Conservation (phyloP, 2,888 invertebrate species). For the Mongoloraphidia duomilia region DNA sequence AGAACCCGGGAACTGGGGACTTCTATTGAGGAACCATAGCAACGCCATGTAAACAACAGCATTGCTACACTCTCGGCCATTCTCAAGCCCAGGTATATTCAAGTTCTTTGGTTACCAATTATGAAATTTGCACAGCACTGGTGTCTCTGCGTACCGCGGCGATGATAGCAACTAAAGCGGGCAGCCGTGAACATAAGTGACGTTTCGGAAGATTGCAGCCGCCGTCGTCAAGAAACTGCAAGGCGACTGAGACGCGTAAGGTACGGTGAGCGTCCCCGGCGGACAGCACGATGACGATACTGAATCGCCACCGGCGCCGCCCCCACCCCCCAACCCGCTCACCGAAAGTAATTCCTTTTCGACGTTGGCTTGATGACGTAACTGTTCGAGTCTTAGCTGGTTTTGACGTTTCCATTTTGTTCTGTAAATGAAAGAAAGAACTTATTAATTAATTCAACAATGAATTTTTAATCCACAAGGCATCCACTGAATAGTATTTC, state of each 20-base stretch:
- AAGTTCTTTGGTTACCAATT: too few relatives aligned
- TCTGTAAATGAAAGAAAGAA: conserved; percentile 30
- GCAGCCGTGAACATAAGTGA: conserved; percentile 58
- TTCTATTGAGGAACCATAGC: too few relatives aligned
- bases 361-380: conserved; percentile 68
- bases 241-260: conserved; percentile 28
- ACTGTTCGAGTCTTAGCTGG: conserved; percentile 69
- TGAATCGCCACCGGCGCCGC: conserved; percentile 14
- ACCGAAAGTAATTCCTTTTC: conserved; percentile 47
- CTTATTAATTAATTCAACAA: too few relatives aligned
- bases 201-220: conserved; percentile 58
- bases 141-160: too few relatives aligned
- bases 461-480: too few relatives aligned
- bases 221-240: conserved; percentile 55
- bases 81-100: too few relatives aligned
- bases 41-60: too few relatives aligned
- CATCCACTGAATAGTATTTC: too few relatives aligned
- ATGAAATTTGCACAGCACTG: too few relatives aligned
- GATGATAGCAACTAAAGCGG: conserved; percentile 28
- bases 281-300: conserved; percentile 24
- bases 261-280: conserved; percentile 17
- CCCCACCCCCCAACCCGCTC: conserved; percentile 17
- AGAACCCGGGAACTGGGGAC: too few relatives aligned
- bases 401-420: conserved; percentile 85
- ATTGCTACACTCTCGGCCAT: too few relatives aligned